Evolutionary conservation across 2,797 vertebrate genomes (phyloP).

Genomic region (Bovichtus diacanthus): DNA sequence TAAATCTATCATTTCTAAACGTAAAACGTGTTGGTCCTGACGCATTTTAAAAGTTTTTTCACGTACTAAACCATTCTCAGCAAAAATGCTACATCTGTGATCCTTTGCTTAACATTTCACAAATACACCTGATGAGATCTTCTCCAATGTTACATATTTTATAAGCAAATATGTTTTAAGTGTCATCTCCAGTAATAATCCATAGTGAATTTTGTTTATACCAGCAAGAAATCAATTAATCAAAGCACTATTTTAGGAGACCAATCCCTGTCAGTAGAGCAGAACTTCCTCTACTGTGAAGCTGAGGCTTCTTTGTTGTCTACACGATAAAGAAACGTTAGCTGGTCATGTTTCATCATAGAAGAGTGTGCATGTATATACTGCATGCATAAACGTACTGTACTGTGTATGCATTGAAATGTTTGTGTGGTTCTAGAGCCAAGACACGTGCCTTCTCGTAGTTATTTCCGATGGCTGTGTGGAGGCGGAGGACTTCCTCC

Average conservation of each 20-base stretch:
- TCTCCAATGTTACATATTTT: neutral
- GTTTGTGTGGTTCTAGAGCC: neutral
- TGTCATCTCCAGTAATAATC: conserved; percentile 33
- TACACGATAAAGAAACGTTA: neutral
- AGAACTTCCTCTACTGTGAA: conserved; percentile 15
- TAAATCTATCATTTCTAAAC: neutral
- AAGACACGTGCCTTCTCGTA: conserved; percentile 24
- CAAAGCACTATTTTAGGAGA: conserved; percentile 39
- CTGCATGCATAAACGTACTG: neutral
- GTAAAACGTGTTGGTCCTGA: neutral
- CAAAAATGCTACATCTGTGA: neutral
- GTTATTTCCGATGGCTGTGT: conserved; percentile 38
- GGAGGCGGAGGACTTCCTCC: conserved; percentile 51
- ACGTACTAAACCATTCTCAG: neutral
- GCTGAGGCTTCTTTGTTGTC: neutral
- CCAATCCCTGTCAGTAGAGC: conserved; percentile 28
- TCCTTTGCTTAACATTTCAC: neutral
- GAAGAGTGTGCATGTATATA: neutral
- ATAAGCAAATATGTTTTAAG: conserved; percentile 17
- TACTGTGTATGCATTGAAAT: neutral
- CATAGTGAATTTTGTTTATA: conserved; percentile 28
- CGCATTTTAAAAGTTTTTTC: neutral
- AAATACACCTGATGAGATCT: conserved; percentile 15
- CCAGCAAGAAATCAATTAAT: conserved; percentile 37
- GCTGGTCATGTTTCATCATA: neutral